These are phyloP conservation scores for Tiliacea aurago DNA, from an alignment of 2,888 invertebrate species.

Conservation along the genomic window DNA sequence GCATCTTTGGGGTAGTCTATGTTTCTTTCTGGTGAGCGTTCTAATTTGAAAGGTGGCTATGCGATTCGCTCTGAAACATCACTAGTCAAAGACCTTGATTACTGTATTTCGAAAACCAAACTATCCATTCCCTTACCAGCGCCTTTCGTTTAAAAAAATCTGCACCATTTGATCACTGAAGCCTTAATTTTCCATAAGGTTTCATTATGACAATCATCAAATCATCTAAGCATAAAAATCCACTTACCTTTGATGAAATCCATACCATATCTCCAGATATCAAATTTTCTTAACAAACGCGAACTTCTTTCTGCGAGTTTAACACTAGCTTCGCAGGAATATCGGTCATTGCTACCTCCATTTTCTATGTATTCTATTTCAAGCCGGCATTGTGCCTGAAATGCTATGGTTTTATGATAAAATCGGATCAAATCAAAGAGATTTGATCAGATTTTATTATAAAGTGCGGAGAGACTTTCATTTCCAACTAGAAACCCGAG, in stretches of 20 bases:
- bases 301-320: constrained; percentile 13
- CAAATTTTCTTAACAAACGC: constrained; percentile 25
- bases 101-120: neutral
- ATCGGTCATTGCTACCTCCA: constrained; percentile 51
- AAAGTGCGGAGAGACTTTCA: neutral
- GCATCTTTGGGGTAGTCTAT: constrained; percentile 65
- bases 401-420: constrained; percentile 28
- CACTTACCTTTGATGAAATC: constrained; percentile 18
- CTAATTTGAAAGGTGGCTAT: constrained; percentile 15
- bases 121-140: neutral
- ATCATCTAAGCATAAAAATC: constrained; percentile 4
- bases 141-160: neutral
- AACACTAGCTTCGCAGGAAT: constrained; percentile 36
- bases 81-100: neutral
- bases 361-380: constrained; percentile 36
- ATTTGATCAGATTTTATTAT: too few species aligned
- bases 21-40: constrained; percentile 47
- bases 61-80: neutral
- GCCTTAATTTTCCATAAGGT: neutral
- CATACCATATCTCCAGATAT: constrained; percentile 3
- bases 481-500: neutral
- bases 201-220: neutral
- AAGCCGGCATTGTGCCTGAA: constrained; percentile 30
- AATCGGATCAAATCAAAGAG: constrained; percentile 19
- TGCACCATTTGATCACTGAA: neutral